These are phyloP conservation scores for Seriola rivoliana DNA, from an alignment of 2,113 vertebrate genomes.

Conservation along the genomic window DNA sequence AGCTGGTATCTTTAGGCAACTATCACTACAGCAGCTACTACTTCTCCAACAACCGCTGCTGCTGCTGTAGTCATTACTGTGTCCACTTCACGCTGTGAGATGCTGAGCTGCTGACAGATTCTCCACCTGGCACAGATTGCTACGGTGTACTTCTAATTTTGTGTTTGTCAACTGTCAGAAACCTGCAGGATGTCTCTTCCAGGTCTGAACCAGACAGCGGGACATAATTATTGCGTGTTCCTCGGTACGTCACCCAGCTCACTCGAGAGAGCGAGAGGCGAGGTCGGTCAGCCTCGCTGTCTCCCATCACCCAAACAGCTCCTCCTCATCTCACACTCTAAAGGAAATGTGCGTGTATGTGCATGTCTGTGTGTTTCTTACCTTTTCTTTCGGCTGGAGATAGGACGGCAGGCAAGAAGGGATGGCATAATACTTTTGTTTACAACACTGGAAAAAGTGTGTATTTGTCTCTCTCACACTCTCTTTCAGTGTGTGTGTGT, in stretches of 20 bases:
- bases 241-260: conserved; percentile 43
- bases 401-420: conserved; percentile 9
- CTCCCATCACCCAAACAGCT: conserved; percentile 39
- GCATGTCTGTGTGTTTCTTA: conserved; percentile 18
- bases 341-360: conserved; percentile 9
- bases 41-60: not conserved
- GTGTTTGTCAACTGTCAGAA: conserved; percentile 54
- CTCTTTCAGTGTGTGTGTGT: not conserved
- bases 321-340: conserved; percentile 31
- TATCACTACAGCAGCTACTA: not conserved
- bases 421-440: conserved; percentile 50
- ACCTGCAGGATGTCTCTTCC: conserved; percentile 32
- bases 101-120: conserved; percentile 41
- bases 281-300: conserved; percentile 44
- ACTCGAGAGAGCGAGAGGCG: not conserved
- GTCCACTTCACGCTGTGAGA: conserved; percentile 19
- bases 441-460: conserved; percentile 54
- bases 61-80: conserved; percentile 39
- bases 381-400: conserved; percentile 44
- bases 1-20: not conserved
- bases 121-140: conserved; percentile 37
- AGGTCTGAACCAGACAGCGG: conserved; percentile 38
- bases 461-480: conserved; percentile 26
- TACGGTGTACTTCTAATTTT: conserved; percentile 32
- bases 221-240: conserved; percentile 60